Evolutionary conservation across 2,797 vertebrate genomes (phyloP), one percentile per base, ranked within the genome.

Genomic region (Lithobates sylvaticus): DNA sequence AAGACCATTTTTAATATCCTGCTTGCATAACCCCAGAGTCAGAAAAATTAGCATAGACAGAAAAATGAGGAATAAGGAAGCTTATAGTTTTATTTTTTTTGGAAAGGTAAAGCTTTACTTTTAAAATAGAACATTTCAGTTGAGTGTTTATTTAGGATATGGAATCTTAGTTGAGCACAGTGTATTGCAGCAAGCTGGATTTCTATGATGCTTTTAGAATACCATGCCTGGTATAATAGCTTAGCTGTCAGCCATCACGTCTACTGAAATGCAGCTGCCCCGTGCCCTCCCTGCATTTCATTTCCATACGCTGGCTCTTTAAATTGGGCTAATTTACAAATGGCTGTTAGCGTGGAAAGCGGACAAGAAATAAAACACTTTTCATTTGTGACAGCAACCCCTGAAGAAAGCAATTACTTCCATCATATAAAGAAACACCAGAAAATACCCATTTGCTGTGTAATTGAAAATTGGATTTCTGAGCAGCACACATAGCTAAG

Each of bases 311-410:
- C 50, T 85, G 68, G 50, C 69, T 70, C 76, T 70, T 79, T 85
- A 73, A 85, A 73, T 67, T 73, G 58, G 27, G 65, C 54, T 85
- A 72, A 85, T 85, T 85, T 85, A 79, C 50, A 85, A 73, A 85
- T 78, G 76, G 76, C 42, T 85, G 65, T 79, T 72, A 79, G 61
- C 64, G n/a, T 15, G 67, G 67, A 78, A 70, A 5, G 32, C 76
- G 34, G 67, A 67, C 50, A 61, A 54, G 71, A 71, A 71, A 85
- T 23, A 32, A 72, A 36, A 64, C 47, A 58, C 68, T 73, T 79
- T 78, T 79, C 75, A 72, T 61, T 34, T 67, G 69, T 73, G 84
- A 74, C 76, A 79, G 39, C 84, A 73, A 26, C 84, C 61, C 71
- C 58, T 13, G 13, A 72, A 72, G 54, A 85, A 73, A 70, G 69